Evolutionary conservation across 2,113 vertebrate genomes (phyloP).

Genomic region (Lampris incognitus): DNA sequence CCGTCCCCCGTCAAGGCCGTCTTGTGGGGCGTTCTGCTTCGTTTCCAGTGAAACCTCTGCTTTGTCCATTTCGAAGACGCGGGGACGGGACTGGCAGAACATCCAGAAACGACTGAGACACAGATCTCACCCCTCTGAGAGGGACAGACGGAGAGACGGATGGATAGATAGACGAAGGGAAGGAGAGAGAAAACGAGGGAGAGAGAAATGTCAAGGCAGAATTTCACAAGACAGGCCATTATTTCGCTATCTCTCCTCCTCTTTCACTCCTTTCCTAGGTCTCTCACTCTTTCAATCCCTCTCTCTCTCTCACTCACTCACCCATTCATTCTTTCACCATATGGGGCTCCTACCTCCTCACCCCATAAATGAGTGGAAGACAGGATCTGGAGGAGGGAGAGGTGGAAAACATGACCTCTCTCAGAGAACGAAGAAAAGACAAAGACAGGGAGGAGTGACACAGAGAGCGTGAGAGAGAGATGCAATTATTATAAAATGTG

Average conservation of each 20-base stretch:
- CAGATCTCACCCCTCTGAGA: slow-evolving; percentile 58
- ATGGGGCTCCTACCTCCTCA: slow-evolving; percentile 27
- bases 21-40: no score
- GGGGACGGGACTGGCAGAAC: slow-evolving; percentile 70
- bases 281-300: not conserved
- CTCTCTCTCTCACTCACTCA: not conserved
- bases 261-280: not conserved
- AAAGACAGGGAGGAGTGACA: not conserved
- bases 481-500: no score
- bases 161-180: not conserved
- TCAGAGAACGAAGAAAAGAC: not conserved
- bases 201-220: not conserved
- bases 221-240: slow-evolving; percentile 44
- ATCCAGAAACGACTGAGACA: slow-evolving; percentile 67
- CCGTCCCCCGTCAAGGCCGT: not conserved
- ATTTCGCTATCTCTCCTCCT: slow-evolving; percentile 18
- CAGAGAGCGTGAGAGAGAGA: not conserved
- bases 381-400: slow-evolving; percentile 36
- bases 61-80: slow-evolving; percentile 61
- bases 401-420: slow-evolving; percentile 52
- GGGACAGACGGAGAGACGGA: not conserved
- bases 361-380: slow-evolving; percentile 48
- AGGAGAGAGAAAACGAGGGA: not conserved
- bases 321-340: slow-evolving; percentile 45
- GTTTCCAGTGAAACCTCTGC: slow-evolving; percentile 47